These are phyloP conservation scores for Thunnus maccoyii DNA, from an alignment of 2,113 vertebrate species.

Conservation along the genomic window DNA sequence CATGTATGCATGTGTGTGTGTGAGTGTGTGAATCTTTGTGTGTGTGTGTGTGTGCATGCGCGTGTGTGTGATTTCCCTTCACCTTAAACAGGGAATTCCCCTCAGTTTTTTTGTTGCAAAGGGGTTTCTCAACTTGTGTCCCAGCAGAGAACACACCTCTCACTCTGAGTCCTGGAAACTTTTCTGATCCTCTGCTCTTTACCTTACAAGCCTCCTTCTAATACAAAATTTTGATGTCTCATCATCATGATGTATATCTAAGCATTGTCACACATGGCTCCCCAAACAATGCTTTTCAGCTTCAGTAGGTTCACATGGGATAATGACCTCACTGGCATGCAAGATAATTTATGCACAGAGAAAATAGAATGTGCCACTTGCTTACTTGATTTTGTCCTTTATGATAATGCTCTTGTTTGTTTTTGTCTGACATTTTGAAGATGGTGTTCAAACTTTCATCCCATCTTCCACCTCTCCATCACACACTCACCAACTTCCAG, in stretches of 20 bases:
- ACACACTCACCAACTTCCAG: too few relatives aligned
- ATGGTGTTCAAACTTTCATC: too few relatives aligned
- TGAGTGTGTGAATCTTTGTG: neutral
- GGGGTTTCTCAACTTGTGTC: slow-evolving; percentile 44
- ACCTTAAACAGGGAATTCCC: slow-evolving; percentile 72
- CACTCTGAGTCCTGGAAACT: slow-evolving; percentile 63
- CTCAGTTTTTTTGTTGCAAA: slow-evolving; percentile 36
- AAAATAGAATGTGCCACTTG: too few relatives aligned
- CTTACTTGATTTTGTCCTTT: too few relatives aligned
- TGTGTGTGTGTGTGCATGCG: slow-evolving; percentile 26
- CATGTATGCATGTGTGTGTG: slow-evolving; percentile 11
- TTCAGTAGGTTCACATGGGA: neutral
- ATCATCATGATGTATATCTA: neutral
- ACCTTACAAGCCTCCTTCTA: slow-evolving; percentile 22
- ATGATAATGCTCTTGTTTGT: too few relatives aligned
- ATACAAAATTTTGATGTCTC: slow-evolving; percentile 21
- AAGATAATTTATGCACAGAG: neutral
- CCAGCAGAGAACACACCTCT: slow-evolving; percentile 41
- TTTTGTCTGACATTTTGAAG: too few relatives aligned
- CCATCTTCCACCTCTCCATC: too few relatives aligned
- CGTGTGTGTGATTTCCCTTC: slow-evolving; percentile 71
- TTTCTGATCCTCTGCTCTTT: slow-evolving; percentile 25
- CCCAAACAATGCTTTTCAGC: neutral
- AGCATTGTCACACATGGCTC: neutral
- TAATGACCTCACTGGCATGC: neutral